Conservation (phyloP, 2,888 invertebrate species). For the Opisthograptis luteolata region DNA sequence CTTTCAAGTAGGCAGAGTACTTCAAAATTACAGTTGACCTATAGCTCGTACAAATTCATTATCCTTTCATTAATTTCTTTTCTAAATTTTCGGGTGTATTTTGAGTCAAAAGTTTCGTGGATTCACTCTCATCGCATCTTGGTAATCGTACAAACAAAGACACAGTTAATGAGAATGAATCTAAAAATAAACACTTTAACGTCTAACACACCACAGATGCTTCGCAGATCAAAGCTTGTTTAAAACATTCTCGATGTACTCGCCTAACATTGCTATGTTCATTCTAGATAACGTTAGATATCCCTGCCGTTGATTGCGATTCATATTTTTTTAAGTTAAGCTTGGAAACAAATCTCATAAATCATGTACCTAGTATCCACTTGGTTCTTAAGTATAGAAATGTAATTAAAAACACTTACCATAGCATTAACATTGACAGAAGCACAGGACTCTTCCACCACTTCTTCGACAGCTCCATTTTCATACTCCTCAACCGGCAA, state of each 20-base stretch:
- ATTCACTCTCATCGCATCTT: too few relatives aligned
- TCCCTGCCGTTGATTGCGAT: too few relatives aligned
- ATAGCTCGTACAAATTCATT: too few relatives aligned
- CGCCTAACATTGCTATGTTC: not conserved
- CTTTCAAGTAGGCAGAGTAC: too few relatives aligned
- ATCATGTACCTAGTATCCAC: too few relatives aligned
- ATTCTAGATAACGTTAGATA: not conserved
- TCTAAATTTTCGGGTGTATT: too few relatives aligned
- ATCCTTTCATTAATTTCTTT: too few relatives aligned
- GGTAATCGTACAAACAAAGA: not conserved
- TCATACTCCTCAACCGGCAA: constrained; percentile 76
- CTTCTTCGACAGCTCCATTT: constrained; percentile 72
- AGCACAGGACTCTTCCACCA: constrained; percentile 73
- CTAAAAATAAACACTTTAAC: constrained; percentile 18
- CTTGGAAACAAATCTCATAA: too few relatives aligned
- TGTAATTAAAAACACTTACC: constrained; percentile 60
- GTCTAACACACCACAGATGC: constrained; percentile 16
- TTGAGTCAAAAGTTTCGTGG: too few relatives aligned
- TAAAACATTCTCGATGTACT: not conserved
- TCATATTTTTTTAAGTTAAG: too few relatives aligned
- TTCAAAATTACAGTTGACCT: too few relatives aligned
- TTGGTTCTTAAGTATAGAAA: not conserved
- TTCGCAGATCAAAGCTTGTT: constrained; percentile 8
- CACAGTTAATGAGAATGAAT: constrained; percentile 1
- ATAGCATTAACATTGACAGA: constrained; percentile 70